Evolutionary conservation across 2,888 invertebrate species (phyloP).

Genomic region (Tachina lurida): DNA sequence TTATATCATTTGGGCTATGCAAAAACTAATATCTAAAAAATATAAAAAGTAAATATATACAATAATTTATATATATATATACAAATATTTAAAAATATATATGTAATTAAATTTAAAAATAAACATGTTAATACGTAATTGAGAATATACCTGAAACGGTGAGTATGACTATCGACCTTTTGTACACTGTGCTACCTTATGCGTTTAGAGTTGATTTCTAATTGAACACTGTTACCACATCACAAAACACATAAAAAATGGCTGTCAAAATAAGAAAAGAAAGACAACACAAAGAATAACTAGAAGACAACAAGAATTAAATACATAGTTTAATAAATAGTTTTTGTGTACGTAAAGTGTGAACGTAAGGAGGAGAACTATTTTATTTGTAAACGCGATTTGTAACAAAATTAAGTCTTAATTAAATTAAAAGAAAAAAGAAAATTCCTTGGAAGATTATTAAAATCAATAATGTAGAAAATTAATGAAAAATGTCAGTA

Average conservation of each 20-base stretch:
- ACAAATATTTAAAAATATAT: no score
- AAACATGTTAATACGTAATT: no score
- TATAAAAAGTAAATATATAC: no score
- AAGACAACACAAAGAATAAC: conserved; percentile 23
- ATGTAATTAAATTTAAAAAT: no score
- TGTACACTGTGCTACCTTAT: no score
- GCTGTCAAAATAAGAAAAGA: conserved; percentile 60
- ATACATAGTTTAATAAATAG: conserved; percentile 26
- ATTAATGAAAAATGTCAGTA: background rate
- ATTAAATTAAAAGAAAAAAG: conserved; percentile 56
- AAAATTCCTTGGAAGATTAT: conserved; percentile 12
- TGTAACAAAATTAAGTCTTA: conserved; percentile 66
- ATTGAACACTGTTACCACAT: background rate
- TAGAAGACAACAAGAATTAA: conserved; percentile 63
- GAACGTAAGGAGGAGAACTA: conserved; percentile 34
- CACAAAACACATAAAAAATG: conserved; percentile 39
- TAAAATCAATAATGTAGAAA: conserved; percentile 30
- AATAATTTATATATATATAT: no score
- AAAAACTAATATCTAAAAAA: no score
- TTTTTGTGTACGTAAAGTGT: conserved; percentile 68
- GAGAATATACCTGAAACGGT: no score
- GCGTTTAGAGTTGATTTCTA: no score
- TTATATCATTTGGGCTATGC: no score
- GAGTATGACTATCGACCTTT: no score
- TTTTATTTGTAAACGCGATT: conserved; percentile 60